Percentiles rank a stretch among this genome's conserved stretches.
Conservation (phyloP, 2,888 invertebrate genomes). For the Amphimallon solstitiale region DNA sequence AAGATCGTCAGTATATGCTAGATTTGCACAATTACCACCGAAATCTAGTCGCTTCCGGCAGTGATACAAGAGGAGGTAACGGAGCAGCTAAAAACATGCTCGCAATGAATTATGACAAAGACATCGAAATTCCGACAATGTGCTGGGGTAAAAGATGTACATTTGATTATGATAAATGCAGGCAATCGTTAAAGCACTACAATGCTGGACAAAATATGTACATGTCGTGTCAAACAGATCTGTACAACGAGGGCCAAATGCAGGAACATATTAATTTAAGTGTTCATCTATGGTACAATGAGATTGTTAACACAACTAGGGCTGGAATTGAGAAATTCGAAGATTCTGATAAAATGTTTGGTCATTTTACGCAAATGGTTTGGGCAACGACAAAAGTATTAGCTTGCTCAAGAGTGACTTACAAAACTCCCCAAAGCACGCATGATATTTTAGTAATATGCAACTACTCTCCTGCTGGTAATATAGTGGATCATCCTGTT, state of each 20-base stretch:
- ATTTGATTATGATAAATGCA: conserved; percentile 9
- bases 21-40: conserved; percentile 15
- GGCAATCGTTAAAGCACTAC: not conserved
- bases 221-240: not conserved
- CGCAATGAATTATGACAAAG: conserved; percentile 17
- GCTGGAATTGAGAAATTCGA: not conserved
- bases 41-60: conserved; percentile 22
- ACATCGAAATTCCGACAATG: conserved; percentile 13
- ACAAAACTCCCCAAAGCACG: not conserved
- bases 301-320: not conserved
- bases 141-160: conserved; percentile 25
- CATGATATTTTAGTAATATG: conserved; percentile 3
- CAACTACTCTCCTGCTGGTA: conserved; percentile 24
- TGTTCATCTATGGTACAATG: not conserved
- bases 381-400: conserved; percentile 19
- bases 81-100: conserved; percentile 21
- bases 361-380: conserved; percentile 24
- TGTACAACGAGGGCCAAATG: not conserved
- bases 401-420: conserved; percentile 24
- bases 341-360: not conserved
- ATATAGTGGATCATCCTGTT: not conserved
- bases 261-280: not conserved
- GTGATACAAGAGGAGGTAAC: not conserved
- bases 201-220: conserved; percentile 27
- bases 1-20: conserved; percentile 10